Base-by-base conservation (phyloP, 2,113 vertebrate species). In the Tricholaema leucomelas region DNA sequence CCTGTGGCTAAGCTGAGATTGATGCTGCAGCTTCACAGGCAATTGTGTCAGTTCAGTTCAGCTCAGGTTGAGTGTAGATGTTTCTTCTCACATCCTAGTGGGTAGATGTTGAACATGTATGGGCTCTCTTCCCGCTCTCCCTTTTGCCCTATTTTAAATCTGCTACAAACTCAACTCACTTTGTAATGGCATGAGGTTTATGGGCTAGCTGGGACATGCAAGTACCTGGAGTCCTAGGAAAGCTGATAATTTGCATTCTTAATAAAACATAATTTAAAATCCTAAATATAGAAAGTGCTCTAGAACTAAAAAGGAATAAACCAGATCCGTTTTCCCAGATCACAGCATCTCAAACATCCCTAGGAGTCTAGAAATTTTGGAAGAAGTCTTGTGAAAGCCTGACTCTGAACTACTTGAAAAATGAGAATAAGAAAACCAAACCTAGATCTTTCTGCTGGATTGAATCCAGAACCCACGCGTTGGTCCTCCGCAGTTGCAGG, bases 181-280 rank as follows among this genome's bases (percentile, higher is more conserved):
- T 90, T 90, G 40, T 89, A 92, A 87, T 18, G 5, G 44, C 85
- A 67, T 87, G 81, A 91, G 90, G 67, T 66, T 93, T 85, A 67
- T 71, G 70, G 92, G 72, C 95, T 93, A 95, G 88, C 87, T 93
- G 88, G 81, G 80, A 90, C 95, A 90, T 91, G 93, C 79, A 87
- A 80, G 77, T 71, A 91, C 80, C 87, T 76, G 46, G 67, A 88
- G 93, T 92, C 73, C 60, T 85, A 92, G 72, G 92, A 95, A 77
- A 73, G 60, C n/a, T 94, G 38, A 23, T 83, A 73, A 96, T 95
- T 96, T 96, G 84, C 91, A 96, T 96, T 93, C 88, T 81, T 95
- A 95, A 95, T 95, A 85, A 95, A 87, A 88, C n/a, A 27, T 94
- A 87, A 93, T 94, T 94, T 93, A 40, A 90, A 92, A 90, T 72